Evolutionary conservation across 2,888 invertebrate genomes (phyloP).

Genomic region (Heliothis peltigera): DNA sequence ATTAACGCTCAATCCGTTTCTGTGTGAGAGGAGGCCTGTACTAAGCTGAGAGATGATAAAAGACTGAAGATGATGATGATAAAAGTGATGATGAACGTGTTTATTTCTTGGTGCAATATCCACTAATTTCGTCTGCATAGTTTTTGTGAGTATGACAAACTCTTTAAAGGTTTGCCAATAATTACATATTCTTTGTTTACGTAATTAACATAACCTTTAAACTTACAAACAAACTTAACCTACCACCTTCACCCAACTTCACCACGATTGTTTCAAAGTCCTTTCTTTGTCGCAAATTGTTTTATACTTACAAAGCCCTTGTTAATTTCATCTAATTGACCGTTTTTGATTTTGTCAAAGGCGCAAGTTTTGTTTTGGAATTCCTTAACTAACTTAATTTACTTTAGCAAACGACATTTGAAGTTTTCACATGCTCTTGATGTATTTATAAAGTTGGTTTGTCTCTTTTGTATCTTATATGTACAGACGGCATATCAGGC

Average conservation of each 20-base stretch:
- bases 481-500: too few species aligned
- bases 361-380: constrained; percentile 19
- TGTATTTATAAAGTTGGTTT: constrained; percentile 52
- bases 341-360: constrained; percentile 41
- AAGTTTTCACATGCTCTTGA: constrained; percentile 48
- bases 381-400: constrained; percentile 48
- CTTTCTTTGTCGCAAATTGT: constrained; percentile 39
- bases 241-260: neutral
- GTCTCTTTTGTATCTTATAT: constrained; percentile 46
- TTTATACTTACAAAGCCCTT: constrained; percentile 29
- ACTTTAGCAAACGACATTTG: constrained; percentile 53
- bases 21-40: too few species aligned
- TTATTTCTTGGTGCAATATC: too few species aligned
- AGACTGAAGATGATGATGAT: too few species aligned
- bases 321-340: constrained; percentile 43
- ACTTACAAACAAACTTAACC: constrained; percentile 17
- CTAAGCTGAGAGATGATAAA: too few species aligned
- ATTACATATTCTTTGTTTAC: too few species aligned
- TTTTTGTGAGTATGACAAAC: too few species aligned
- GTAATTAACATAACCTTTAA: constrained; percentile 4
- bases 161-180: too few species aligned
- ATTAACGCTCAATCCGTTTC: too few species aligned
- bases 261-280: constrained; percentile 30
- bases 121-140: too few species aligned
- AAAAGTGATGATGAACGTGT: too few species aligned